Percentiles rank a stretch among this genome's conserved stretches.
Evolutionary conservation across 2,888 invertebrate genomes (phyloP).

Genomic region (Smittia aterrima): DNA sequence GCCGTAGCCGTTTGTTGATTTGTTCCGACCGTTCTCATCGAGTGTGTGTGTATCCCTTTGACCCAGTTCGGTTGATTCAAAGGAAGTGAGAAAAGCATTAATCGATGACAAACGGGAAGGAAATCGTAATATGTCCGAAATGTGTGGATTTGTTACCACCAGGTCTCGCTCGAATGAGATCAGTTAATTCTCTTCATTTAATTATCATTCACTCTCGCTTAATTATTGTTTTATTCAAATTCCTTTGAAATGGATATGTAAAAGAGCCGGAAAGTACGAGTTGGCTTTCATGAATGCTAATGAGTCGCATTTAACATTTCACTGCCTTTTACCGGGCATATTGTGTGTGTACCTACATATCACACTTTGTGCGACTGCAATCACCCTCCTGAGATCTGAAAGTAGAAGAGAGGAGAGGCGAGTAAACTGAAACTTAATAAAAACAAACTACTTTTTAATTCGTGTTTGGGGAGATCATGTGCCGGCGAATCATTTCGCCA

Average conservation of each 20-base stretch:
- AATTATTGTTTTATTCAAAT: conserved; percentile 18
- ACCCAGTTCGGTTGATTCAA: neutral
- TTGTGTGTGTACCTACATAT: neutral
- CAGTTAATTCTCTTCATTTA: neutral
- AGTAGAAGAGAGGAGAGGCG: neutral
- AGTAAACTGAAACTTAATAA: conserved; percentile 5
- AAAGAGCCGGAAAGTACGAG: conserved; percentile 27
- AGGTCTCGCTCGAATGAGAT: neutral
- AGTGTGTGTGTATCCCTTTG: neutral
- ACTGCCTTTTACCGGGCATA: conserved; percentile 19
- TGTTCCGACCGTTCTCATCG: neutral
- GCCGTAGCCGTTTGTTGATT: neutral
- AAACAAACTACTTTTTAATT: conserved; percentile 19
- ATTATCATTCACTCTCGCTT: neutral
- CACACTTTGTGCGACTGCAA: neutral
- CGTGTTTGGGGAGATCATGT: conserved; percentile 3
- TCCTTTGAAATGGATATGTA: conserved; percentile 10
- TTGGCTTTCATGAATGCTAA: conserved; percentile 19
- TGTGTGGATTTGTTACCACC: neutral
- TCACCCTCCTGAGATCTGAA: neutral
- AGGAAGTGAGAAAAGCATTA: neutral
- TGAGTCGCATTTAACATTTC: conserved; percentile 32
- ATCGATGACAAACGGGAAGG: neutral
- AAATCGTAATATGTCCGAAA: neutral
- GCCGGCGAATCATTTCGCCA: conserved; percentile 14